Conservation (phyloP, 2,113 vertebrate genomes). For the Archocentrus centrarchus region DNA sequence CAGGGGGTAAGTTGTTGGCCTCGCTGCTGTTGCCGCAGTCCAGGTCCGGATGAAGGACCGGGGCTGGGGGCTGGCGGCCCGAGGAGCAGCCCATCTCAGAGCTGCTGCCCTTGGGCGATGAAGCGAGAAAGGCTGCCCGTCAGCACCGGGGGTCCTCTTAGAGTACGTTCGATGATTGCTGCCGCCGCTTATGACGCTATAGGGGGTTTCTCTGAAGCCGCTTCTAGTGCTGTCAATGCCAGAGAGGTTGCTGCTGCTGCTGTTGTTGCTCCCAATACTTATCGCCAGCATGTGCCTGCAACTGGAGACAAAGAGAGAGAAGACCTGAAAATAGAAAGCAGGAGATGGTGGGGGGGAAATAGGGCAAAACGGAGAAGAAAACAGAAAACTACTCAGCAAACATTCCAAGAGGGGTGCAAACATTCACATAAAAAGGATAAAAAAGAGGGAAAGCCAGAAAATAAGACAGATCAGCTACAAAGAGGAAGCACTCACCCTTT, state of each 20-base stretch:
- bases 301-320: conserved; percentile 28
- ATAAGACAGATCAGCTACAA: neutral
- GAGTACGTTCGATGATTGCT: conserved; percentile 6
- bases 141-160: conserved; percentile 2
- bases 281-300: conserved; percentile 64
- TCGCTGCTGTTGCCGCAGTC: conserved; percentile 67
- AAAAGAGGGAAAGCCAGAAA: neutral
- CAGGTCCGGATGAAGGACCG: conserved; percentile 72
- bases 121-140: conserved; percentile 6
- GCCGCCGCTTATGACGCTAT: conserved; percentile 13
- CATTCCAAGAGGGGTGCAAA: neutral
- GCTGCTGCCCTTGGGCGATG: conserved; percentile 24
- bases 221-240: conserved; percentile 31
- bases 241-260: conserved; percentile 33
- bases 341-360: neutral
- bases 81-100: conserved; percentile 82
- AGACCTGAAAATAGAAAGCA: conserved; percentile 28
- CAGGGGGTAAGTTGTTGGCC: conserved; percentile 76
- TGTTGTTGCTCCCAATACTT: conserved; percentile 38
- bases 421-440: neutral
- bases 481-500: conserved; percentile 53
- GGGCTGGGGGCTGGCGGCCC: conserved; percentile 75
- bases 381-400: conserved; percentile 21
- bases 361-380: neutral
- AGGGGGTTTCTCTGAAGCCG: conserved; percentile 38